A percentile compares a stretch with the other conserved stretches of the same genome.
Evolutionary conservation across 2,113 vertebrate species (phyloP).

Genomic region (Nanorana parkeri): DNA sequence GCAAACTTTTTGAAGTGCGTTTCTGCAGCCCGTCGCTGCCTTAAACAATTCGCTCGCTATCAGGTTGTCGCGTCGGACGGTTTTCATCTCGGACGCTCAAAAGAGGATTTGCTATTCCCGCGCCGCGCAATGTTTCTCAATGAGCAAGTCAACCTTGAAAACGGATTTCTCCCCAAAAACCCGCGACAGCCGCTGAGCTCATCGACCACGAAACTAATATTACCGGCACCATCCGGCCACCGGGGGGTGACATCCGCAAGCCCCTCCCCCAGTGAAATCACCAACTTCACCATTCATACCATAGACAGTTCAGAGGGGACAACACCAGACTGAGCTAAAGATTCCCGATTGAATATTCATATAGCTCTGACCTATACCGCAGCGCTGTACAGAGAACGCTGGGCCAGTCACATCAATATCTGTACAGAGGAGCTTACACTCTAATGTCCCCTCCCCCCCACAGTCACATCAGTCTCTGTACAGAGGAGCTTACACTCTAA

Average conservation of each 20-base stretch:
- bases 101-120: background rate
- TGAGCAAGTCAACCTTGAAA: slow-evolving; percentile 44
- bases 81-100: slow-evolving; percentile 24
- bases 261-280: background rate
- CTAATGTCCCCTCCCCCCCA: too few species aligned
- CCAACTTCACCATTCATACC: too few species aligned
- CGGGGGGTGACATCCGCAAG: background rate
- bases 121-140: slow-evolving; percentile 18
- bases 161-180: slow-evolving; percentile 2
- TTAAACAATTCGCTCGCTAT: slow-evolving; percentile 24
- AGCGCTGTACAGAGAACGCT: too few species aligned
- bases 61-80: background rate
- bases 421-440: too few species aligned
- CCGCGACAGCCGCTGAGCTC: background rate
- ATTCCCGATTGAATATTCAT: too few species aligned
- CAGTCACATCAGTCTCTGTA: too few species aligned
- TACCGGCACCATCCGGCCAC: background rate
- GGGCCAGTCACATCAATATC: too few species aligned
- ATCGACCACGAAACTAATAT: background rate
- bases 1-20: slow-evolving; percentile 10
- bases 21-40: slow-evolving; percentile 23
- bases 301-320: too few species aligned
- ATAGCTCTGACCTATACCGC: too few species aligned
- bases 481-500: too few species aligned
- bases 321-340: too few species aligned